These are phyloP conservation scores for Drosophila trichaetosa DNA, from an alignment of 2,888 invertebrate species.

Conservation along the genomic window DNA sequence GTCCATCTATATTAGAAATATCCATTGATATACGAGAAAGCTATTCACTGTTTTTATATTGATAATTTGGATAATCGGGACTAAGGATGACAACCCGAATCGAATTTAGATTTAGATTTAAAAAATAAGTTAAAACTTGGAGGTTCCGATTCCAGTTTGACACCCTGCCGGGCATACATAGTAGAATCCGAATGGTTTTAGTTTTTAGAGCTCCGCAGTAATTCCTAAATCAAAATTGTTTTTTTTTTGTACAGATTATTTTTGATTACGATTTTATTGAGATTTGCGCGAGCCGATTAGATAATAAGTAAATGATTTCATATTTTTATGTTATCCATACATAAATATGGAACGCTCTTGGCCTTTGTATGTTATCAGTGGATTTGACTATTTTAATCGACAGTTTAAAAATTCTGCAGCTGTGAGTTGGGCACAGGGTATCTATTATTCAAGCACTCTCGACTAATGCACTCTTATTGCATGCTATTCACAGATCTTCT, in stretches of 20 bases:
- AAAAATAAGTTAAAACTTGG: neutral
- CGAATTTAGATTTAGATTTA: neutral
- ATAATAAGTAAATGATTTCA: neutral
- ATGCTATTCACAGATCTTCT: conserved; percentile 88
- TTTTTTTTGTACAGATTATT: neutral
- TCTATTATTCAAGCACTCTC: neutral
- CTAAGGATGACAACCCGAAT: neutral
- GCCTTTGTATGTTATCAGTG: neutral
- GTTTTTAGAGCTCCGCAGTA: neutral
- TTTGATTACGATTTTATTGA: neutral
- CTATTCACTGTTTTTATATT: neutral
- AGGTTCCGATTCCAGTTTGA: neutral
- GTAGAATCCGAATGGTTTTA: neutral
- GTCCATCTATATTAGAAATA: neutral
- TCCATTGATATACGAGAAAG: neutral
- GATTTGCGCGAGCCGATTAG: neutral
- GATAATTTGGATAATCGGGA: neutral
- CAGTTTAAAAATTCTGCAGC: neutral
- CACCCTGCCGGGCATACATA: neutral
- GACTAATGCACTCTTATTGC: conserved; percentile 67
- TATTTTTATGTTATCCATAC: too few species aligned
- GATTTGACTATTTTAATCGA: neutral
- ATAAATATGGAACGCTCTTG: neutral
- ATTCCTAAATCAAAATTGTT: neutral
- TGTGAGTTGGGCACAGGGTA: neutral